phyloP scores from a whole-genome alignment of 2,113 vertebrate genomes.

The Beaufortia kweichowensis region DNA sequence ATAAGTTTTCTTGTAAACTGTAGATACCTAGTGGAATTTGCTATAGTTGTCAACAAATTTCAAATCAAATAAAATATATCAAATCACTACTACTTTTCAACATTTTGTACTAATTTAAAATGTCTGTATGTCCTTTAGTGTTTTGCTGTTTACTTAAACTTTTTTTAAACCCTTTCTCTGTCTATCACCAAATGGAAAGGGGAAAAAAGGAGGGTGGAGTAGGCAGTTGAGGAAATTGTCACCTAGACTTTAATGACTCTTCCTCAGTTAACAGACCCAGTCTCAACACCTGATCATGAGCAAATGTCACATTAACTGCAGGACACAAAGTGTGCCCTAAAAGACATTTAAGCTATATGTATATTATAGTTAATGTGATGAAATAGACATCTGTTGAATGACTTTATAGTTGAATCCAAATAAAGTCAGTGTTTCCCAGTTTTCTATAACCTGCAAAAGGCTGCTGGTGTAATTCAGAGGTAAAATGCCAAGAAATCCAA shows the following conservation, averaged over 20 bases:
- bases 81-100: not conserved
- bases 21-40: no score
- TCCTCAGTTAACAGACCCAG: not conserved
- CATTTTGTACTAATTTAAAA: not conserved
- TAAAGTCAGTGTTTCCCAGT: no score
- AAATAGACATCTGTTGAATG: no score
- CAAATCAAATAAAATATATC: not conserved
- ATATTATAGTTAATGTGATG: no score
- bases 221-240: conserved; percentile 40
- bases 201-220: not conserved
- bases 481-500: no score
- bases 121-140: not conserved
- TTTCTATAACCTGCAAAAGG: no score
- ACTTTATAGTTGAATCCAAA: no score
- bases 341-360: not conserved
- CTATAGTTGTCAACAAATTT: not conserved
- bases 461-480: no score
- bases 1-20: no score
- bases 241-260: conserved; percentile 51
- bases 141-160: conserved; percentile 28
- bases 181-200: conserved; percentile 49
- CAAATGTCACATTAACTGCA: conserved; percentile 32
- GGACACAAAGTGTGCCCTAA: not conserved
- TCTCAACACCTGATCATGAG: conserved; percentile 34
- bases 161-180: conserved; percentile 8